Base-by-base conservation (phyloP, 2,797 vertebrate species). In the Cephalopachus bancanus region DNA sequence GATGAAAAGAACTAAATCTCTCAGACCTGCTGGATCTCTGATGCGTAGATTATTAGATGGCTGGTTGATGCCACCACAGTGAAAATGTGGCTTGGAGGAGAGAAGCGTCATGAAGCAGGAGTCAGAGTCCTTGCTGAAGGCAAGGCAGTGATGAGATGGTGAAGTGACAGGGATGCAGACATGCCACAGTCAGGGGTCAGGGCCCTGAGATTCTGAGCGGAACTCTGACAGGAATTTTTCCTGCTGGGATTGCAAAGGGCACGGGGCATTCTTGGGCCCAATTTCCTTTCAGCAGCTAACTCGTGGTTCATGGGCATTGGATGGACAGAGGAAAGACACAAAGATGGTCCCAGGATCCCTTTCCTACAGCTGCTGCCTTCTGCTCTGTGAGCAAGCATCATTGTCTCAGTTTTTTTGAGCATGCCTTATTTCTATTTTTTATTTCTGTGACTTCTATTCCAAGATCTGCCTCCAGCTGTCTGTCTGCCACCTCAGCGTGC, bases 401-500 rank as follows among this genome's bases (percentile, higher is more conserved):
- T 26, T 33, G 17, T 74, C 60, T 86, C 57, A 20, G 28, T 19
- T 44, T 78, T 44, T 57, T 26, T 24, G 37, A 80, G 17, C 65
- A 57, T 49, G 51, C 74, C 49, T 97, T 94, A 60, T 76, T 93
- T 89, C 67, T 81, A 53, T 88, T 69, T 86, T 71, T 85, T 72
- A 94, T 94, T 96, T 88, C 62, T 81, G 91, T 78, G 49, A 65
- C 60, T 97, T 92, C 95, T 96, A 89, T 97, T 91, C 96, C 62
- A 60, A 93, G 96, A 91, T 87, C 89, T 78, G 65, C 59, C 28
- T 95, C 91, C 96, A 97, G 93, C 96, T 96, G 96, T 86, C 96
- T 95, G 93, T 96, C 95, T 93, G 65, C 71, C 96, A 87, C 95
- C 72, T 96, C 15, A 7, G 17, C 33, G 55, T 3, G 6, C 44